These are phyloP conservation scores for Struthio camelus DNA, from an alignment of 2,113 vertebrate species.

Conservation along the genomic window DNA sequence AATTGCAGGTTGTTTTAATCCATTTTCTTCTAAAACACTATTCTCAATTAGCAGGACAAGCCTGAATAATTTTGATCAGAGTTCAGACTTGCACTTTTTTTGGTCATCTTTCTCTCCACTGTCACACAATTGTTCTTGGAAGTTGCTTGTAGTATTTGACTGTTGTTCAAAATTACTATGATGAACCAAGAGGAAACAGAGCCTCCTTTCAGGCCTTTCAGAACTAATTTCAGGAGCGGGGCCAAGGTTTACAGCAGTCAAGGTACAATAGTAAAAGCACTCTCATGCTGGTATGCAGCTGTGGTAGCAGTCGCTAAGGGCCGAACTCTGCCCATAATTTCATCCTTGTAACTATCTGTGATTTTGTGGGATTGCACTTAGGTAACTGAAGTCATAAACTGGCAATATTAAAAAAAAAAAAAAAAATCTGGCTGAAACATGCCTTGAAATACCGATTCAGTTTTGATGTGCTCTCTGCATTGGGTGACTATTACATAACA, in stretches of 20 bases:
- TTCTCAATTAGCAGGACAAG: background rate
- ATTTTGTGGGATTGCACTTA: background rate
- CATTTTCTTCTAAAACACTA: background rate
- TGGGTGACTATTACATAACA: fast-evolving
- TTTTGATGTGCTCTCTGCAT: background rate
- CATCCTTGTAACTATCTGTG: background rate
- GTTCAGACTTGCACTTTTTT: background rate
- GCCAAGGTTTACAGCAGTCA: background rate
- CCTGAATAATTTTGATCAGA: background rate
- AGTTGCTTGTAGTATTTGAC: background rate
- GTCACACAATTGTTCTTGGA: background rate
- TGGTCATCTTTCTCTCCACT: background rate
- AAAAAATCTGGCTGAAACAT: fast-evolving
- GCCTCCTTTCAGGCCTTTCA: background rate
- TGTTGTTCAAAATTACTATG: background rate
- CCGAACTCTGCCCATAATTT: fast-evolving
- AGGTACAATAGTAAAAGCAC: background rate
- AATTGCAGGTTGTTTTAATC: fast-evolving
- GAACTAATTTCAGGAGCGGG: background rate
- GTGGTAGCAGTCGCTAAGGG: background rate
- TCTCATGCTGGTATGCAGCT: background rate
- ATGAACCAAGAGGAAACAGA: constrained; percentile 29
- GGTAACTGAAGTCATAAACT: background rate
- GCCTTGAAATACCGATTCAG: background rate
- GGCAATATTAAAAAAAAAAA: background rate